Evolutionary conservation across 2,888 invertebrate species (phyloP), one percentile per base, ranked within the genome.

Genomic region (Leucoma salicis): DNA sequence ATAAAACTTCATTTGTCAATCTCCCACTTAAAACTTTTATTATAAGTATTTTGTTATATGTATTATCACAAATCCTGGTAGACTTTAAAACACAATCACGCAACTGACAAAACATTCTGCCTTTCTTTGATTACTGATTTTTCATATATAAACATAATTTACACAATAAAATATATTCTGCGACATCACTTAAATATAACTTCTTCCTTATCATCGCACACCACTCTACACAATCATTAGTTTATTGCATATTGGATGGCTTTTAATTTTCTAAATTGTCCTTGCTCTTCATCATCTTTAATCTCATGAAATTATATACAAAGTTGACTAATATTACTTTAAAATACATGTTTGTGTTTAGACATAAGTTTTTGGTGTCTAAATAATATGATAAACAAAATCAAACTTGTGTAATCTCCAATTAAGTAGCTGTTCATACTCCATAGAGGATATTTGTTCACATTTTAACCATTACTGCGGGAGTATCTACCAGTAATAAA

Each of bases 11-110:
- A 83, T 81, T 80, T 68, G 63, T 72, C 85, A 81, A 86, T 87
- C 89, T 90, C 88, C 90, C 90, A 90, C 90, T 89, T 90, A 88
- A 89, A 90, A 88, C 88, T 89, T 90, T 90, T 89, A 89, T 90
- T 90, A 90, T 86, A 88, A 84, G 86, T 88, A 90, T 82, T 90
- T 92, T 92, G 92, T 92, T 92, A 92, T 92, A 92, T 91, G 91
- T 92, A 92, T 92, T 92, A 92, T 92, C 92, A 92, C 92, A 92
- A 92, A 92, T 92, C 92, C 92, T 92, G 92, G 92, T 92, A 92
- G 92, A 92, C 92, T 92, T 91, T 91, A 91, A 91, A 88, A 90
- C 90, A 90, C 92, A 92, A 91, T 92, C 92, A 92, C 91, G 82
- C 91, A 91, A 91, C 87, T 86, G 87, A 91, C 90, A 89, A 86